phyloP scores from a whole-genome alignment of 1,140 invertebrate genomes.

The Globodera rostochiensis region DNA sequence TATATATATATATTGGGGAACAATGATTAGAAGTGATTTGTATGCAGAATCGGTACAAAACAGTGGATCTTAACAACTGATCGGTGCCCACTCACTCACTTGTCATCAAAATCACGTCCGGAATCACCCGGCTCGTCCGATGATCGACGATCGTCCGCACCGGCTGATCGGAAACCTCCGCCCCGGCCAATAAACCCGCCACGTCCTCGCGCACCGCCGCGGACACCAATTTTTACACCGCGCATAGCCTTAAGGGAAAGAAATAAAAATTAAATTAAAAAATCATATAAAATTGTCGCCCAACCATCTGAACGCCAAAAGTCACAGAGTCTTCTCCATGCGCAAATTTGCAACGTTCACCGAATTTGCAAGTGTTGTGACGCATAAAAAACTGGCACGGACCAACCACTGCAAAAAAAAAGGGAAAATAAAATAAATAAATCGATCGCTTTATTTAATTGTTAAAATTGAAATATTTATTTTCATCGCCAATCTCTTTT shows the following conservation, averaged over 20 bases:
- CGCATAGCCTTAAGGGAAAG: not conserved
- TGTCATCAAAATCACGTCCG: not conserved
- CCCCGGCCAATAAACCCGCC: not conserved
- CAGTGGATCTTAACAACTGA: too few species aligned
- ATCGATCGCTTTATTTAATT: not conserved
- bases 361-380: constrained; percentile 18
- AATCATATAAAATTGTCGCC: not conserved
- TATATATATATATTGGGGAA: too few species aligned
- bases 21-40: too few species aligned
- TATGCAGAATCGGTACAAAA: too few species aligned
- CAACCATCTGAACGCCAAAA: constrained; percentile 19
- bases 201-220: not conserved
- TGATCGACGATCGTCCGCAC: not conserved
- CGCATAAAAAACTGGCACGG: constrained; percentile 22
- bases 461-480: not conserved
- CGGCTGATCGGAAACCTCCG: not conserved
- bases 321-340: constrained; percentile 14
- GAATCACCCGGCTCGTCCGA: not conserved
- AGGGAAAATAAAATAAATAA: not conserved
- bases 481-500: too few species aligned
- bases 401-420: constrained; percentile 20
- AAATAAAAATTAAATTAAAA: not conserved
- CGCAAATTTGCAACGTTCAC: constrained; percentile 21
- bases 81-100: not conserved
- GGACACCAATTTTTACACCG: not conserved